phyloP scores from a whole-genome alignment of 2,113 vertebrate species.

The Aptenodytes forsteri region DNA sequence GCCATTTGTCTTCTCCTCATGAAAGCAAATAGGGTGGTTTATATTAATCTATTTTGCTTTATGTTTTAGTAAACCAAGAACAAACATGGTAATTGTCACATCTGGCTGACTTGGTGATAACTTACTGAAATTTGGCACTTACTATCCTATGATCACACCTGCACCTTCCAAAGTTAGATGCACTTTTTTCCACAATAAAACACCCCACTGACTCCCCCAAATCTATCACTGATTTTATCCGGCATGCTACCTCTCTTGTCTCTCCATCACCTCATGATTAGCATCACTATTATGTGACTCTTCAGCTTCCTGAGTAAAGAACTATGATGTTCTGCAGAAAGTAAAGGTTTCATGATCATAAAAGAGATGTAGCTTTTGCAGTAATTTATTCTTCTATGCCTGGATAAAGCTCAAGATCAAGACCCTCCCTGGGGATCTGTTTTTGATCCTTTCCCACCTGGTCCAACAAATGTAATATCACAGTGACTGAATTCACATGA shows the following conservation, averaged over 20 bases:
- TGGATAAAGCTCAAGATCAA: background rate
- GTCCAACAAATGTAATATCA: background rate
- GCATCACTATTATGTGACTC: background rate
- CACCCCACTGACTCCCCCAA: background rate
- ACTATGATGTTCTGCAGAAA: background rate
- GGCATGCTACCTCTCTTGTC: background rate
- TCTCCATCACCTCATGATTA: background rate
- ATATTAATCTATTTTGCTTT: background rate
- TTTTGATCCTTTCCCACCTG: background rate
- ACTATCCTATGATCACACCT: background rate
- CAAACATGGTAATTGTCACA: background rate
- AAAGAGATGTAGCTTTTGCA: background rate
- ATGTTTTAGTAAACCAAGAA: background rate
- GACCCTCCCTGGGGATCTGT: background rate
- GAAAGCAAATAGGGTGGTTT: background rate
- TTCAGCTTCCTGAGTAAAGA: background rate
- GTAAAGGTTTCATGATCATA: background rate
- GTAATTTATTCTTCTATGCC: background rate
- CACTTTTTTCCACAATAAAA: background rate
- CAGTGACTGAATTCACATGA: background rate
- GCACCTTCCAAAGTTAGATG: background rate
- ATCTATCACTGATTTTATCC: background rate
- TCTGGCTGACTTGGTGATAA: background rate
- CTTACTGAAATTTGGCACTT: background rate
- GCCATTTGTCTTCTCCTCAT: background rate